Percentiles rank a stretch among this genome's conserved stretches.
phyloP scores from a whole-genome alignment of 1,140 invertebrate species.

The Drosophila bifasciata region DNA sequence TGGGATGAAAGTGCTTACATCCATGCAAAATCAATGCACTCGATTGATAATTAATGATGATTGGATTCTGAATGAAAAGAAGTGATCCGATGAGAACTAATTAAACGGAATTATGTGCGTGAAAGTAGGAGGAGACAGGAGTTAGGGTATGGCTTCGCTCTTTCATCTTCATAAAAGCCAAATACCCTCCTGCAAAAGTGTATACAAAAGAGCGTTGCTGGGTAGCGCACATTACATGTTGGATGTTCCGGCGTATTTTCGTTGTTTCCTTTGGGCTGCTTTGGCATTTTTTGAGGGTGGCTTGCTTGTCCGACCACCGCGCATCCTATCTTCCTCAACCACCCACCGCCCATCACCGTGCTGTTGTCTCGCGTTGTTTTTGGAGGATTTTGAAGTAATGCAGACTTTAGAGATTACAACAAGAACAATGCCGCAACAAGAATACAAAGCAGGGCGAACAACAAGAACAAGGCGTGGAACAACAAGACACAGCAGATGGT shows the following conservation, averaged over 20 bases:
- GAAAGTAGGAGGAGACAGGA: too few species aligned
- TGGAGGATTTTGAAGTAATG: constrained; percentile 72
- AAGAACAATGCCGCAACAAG: constrained; percentile 37
- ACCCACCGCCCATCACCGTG: constrained; percentile 3
- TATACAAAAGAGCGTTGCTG: neutral
- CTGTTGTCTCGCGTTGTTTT: constrained; percentile 30
- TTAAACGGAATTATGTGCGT: too few species aligned
- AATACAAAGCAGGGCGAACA: constrained; percentile 1
- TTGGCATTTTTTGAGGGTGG: constrained; percentile 16
- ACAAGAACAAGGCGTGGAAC: constrained; percentile 8
- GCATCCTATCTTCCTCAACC: constrained; percentile 15
- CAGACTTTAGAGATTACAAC: constrained; percentile 76
- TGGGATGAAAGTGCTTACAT: neutral
- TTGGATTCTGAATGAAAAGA: too few species aligned
- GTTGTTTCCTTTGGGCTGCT: constrained; percentile 39
- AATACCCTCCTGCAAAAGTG: constrained; percentile 5
- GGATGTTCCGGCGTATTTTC: constrained; percentile 40
- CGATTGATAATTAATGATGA: too few species aligned
- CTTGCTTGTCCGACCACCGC: neutral
- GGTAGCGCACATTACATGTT: constrained; percentile 60
- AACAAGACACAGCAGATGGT: too few species aligned
- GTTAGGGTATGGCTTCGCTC: too few species aligned
- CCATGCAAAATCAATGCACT: too few species aligned
- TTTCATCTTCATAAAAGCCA: too few species aligned
- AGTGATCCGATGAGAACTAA: too few species aligned